A percentile compares a stretch with the other conserved stretches of the same genome.
phyloP scores from a whole-genome alignment of 2,888 invertebrate genomes.

The Leptinotarsa rubiginosa region DNA sequence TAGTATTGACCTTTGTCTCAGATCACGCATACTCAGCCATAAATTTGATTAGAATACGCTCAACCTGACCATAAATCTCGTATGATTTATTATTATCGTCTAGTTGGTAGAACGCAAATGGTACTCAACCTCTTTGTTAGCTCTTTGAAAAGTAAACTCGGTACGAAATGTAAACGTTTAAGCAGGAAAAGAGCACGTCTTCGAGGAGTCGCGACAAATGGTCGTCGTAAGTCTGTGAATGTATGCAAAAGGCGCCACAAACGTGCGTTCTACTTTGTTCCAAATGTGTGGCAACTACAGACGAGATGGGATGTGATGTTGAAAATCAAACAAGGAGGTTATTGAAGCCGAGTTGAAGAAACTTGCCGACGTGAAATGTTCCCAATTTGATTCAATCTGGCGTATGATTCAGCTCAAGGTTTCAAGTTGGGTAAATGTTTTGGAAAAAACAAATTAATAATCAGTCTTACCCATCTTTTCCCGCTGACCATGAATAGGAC shows the following conservation, averaged over 20 bases:
- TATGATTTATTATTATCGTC: conserved; percentile 9
- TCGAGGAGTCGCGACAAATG: conserved; percentile 22
- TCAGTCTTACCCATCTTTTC: too few species aligned
- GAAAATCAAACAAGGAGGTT: conserved; percentile 2
- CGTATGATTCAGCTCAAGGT: too few species aligned
- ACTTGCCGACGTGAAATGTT: neutral
- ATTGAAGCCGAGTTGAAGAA: neutral
- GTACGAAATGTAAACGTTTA: conserved; percentile 1
- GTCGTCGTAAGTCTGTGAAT: conserved; percentile 20
- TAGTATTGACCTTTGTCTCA: conserved; percentile 13
- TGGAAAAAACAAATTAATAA: too few species aligned
- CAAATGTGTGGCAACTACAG: conserved; percentile 6
- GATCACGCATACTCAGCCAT: conserved; percentile 3
- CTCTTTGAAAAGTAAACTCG: conserved; percentile 3
- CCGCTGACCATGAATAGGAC: too few species aligned
- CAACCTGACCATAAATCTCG: neutral
- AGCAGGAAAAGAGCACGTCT: conserved; percentile 19
- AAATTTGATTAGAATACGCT: neutral
- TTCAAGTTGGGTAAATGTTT: too few species aligned
- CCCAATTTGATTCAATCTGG: too few species aligned
- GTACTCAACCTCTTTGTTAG: conserved; percentile 6
- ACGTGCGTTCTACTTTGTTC: conserved; percentile 3
- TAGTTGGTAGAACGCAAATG: conserved; percentile 1
- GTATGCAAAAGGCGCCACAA: conserved; percentile 23
- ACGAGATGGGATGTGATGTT: neutral